Evolutionary conservation across 1,140 invertebrate genomes (phyloP).

Genomic region (Rhizoglyphus robini): DNA sequence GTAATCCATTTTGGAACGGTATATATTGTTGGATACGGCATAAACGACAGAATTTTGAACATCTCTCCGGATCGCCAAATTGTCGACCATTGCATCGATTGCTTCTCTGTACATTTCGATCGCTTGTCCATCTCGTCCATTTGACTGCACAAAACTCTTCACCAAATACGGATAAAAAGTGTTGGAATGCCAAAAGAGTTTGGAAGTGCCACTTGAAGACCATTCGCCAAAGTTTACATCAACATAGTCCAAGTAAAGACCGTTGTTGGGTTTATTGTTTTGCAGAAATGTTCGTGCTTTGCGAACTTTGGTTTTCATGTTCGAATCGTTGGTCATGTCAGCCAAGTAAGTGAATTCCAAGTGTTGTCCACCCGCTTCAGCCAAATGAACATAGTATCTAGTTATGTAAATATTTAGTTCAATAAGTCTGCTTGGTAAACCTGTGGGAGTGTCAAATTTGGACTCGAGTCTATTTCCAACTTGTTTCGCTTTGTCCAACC

Average conservation of each 20-base stretch:
- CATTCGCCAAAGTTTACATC: conserved; percentile 88
- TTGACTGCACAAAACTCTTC: conserved; percentile 84
- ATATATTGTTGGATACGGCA: conserved; percentile 76
- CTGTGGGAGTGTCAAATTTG: no score
- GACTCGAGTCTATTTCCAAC: no score
- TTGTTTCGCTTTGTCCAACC: no score
- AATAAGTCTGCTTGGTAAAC: no score
- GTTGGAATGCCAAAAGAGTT: conserved; percentile 90
- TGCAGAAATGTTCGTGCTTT: conserved; percentile 65
- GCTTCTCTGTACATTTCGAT: conserved; percentile 86
- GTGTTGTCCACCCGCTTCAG: no score
- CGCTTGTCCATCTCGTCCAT: conserved; percentile 61
- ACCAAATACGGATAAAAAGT: conserved; percentile 97
- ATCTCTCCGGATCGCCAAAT: conserved; percentile 48
- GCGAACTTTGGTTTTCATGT: conserved; percentile 67
- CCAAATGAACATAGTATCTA: no score
- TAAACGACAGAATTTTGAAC: conserved; percentile 75
- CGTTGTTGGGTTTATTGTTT: conserved; percentile 64
- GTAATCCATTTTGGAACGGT: conserved; percentile 98
- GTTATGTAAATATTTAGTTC: no score
- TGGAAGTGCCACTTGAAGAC: conserved; percentile 56
- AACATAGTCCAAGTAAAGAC: conserved; percentile 92
- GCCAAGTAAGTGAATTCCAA: no score
- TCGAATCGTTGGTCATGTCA: conserved; percentile 77
- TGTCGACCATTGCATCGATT: conserved; percentile 50